phyloP scores from a whole-genome alignment of 2,888 invertebrate genomes.

The Heliconius cydno region DNA sequence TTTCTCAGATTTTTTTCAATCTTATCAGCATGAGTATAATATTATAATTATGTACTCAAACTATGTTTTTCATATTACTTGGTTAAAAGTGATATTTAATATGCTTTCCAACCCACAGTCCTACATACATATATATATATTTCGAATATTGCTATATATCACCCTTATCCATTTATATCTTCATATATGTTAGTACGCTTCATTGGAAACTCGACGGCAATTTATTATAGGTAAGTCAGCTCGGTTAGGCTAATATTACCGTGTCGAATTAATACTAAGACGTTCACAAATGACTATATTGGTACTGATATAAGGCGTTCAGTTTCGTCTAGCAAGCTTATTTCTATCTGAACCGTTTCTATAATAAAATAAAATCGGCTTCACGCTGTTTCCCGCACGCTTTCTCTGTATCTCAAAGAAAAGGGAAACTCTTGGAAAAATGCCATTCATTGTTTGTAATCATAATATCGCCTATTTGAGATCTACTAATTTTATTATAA shows the following conservation, averaged over 20 bases:
- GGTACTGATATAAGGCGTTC: not conserved
- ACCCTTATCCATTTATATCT: not conserved
- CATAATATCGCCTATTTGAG: not conserved
- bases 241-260: constrained; percentile 14
- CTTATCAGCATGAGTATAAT: too few species aligned
- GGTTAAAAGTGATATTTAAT: not conserved
- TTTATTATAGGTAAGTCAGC: constrained; percentile 2
- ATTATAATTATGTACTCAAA: too few species aligned
- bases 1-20: not conserved
- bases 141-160: not conserved
- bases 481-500: not conserved
- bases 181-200: constrained; percentile 8
- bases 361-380: not conserved
- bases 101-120: too few species aligned
- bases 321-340: not conserved
- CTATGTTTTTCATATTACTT: too few species aligned
- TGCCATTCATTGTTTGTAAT: not conserved
- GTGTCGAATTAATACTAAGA: constrained; percentile 12
- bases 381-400: too few species aligned
- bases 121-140: not conserved
- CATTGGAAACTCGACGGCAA: constrained; percentile 20
- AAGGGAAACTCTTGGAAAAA: not conserved
- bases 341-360: not conserved
- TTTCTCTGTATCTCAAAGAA: too few species aligned
- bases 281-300: constrained; percentile 3